Conservation (phyloP, 1,140 invertebrate genomes). For the Eubasilissa regina region DNA sequence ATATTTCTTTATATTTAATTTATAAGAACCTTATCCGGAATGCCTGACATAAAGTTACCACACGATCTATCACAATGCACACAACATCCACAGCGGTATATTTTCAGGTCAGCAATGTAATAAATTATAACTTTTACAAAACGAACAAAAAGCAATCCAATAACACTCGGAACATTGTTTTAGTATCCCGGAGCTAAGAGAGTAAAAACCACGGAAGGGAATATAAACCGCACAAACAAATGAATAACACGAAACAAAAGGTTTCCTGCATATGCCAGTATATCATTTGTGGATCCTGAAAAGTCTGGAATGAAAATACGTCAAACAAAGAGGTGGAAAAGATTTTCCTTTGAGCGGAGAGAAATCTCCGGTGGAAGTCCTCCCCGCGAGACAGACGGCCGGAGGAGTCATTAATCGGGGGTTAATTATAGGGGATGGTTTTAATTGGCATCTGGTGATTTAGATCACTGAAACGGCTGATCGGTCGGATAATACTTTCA, state of each 20-base stretch:
- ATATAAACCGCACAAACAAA: slow-evolving; percentile 30
- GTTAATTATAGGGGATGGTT: slow-evolving; percentile 40
- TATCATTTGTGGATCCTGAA: not conserved
- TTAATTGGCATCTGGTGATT: slow-evolving; percentile 49
- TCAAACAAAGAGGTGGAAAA: slow-evolving; percentile 6
- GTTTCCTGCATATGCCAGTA: slow-evolving; percentile 32
- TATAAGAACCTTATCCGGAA: too few relatives aligned
- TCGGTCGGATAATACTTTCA: not conserved
- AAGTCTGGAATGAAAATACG: not conserved
- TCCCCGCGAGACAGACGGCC: not conserved
- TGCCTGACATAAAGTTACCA: too few relatives aligned
- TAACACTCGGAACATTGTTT: slow-evolving; percentile 27
- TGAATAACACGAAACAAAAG: slow-evolving; percentile 33
- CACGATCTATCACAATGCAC: too few relatives aligned
- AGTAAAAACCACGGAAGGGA: slow-evolving; percentile 19
- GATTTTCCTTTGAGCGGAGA: slow-evolving; percentile 3
- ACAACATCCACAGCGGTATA: too few relatives aligned
- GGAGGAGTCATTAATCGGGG: slow-evolving; percentile 38
- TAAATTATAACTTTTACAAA: not conserved
- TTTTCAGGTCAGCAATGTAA: too few relatives aligned
- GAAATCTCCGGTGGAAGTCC: slow-evolving; percentile 1
- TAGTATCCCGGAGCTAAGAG: not conserved
- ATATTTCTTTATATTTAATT: too few relatives aligned
- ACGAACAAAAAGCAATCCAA: slow-evolving; percentile 28
- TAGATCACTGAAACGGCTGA: slow-evolving; percentile 7